Base-by-base conservation (phyloP, 2,113 vertebrate species). In the Monopterus albus region DNA sequence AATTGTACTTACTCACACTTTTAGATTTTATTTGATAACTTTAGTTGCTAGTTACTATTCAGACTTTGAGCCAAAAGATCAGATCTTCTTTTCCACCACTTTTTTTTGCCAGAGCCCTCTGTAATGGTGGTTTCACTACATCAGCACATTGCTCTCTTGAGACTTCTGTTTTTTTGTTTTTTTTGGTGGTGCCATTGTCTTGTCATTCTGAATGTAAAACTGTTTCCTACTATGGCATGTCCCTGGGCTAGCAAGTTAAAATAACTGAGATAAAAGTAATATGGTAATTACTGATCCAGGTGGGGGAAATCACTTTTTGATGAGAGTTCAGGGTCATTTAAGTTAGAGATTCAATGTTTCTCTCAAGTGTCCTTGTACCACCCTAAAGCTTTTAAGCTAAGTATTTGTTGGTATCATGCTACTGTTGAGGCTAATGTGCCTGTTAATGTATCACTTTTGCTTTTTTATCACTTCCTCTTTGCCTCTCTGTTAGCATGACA, bases 401-500 rank as follows among this genome's bases (percentile, higher is more conserved):
- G 26, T 57, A 25, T 68, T 17, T 76, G 60, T 23, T 45, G 11
- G 23, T 60, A 9, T 49, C 38, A 8, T 26, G 47, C 58, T 35
- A 42, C 57, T 50, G 20, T 40, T 47, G 66, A 56, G n/a, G 31
- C 58, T 65, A 72, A 70, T 61, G 66, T 62, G 25, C 68, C 56
- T 59, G 52, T 61, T 82, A 83, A 83, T 81, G 77, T 38, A 35
- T 56, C 74, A 58, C 61, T 81, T 85, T 53, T 61, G 35, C 66
- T 47, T 25, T 74, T 79, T 60, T 65, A 67, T 76, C 72, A 52
- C 76, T 82, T 82, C 49, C 18, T 18, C 74, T 75, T 67, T 58
- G 62, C 61, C 68, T 77, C 73, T 82, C 52, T 75, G 63, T 88
- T 85, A 79, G 76, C 76, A 75, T 86, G 81, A 71, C 84, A 88